Conservation (phyloP, 1,140 invertebrate genomes). For the Drosophila burlai region DNA sequence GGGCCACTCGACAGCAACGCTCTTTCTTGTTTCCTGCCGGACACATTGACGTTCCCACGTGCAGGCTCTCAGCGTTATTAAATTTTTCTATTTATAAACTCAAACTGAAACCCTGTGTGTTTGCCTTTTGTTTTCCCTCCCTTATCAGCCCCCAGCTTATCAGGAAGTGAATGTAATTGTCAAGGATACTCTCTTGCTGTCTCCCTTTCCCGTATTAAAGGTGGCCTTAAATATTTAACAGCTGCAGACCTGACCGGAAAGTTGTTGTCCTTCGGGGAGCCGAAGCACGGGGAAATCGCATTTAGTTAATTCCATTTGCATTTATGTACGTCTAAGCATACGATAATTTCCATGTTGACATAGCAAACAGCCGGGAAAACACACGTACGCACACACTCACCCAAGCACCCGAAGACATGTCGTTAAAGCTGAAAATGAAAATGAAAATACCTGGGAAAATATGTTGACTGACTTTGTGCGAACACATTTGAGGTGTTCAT, state of each 20-base stretch:
- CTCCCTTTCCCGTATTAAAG: slow-evolving; percentile 49
- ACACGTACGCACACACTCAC: slow-evolving; percentile 1
- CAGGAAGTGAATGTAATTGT: slow-evolving; percentile 67
- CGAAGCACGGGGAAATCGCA: slow-evolving; percentile 22
- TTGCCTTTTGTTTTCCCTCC: slow-evolving; percentile 29
- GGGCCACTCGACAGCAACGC: neutral
- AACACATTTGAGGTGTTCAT: slow-evolving; percentile 21
- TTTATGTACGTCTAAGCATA: slow-evolving; percentile 53
- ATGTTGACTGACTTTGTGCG: slow-evolving; percentile 32
- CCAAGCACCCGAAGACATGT: slow-evolving; percentile 6
- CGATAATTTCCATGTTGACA: slow-evolving; percentile 62
- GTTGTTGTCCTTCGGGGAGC: slow-evolving; percentile 14
- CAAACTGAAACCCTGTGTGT: slow-evolving; percentile 47
- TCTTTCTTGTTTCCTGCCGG: slow-evolving; percentile 9
- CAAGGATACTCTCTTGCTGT: slow-evolving; percentile 43
- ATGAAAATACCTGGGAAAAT: slow-evolving; percentile 15
- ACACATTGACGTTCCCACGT: slow-evolving; percentile 78
- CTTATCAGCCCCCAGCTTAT: slow-evolving; percentile 54
- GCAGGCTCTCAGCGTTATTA: slow-evolving; percentile 79
- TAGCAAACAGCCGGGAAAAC: slow-evolving; percentile 26
- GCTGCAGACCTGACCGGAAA: slow-evolving; percentile 27
- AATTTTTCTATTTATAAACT: slow-evolving; percentile 77
- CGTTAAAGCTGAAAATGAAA: slow-evolving; percentile 10
- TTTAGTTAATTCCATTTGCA: slow-evolving; percentile 70
- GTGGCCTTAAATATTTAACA: slow-evolving; percentile 54